These are phyloP conservation scores for Parauchenoglanis ngamensis DNA, from an alignment of 2,797 vertebrate species.

Conservation along the genomic window DNA sequence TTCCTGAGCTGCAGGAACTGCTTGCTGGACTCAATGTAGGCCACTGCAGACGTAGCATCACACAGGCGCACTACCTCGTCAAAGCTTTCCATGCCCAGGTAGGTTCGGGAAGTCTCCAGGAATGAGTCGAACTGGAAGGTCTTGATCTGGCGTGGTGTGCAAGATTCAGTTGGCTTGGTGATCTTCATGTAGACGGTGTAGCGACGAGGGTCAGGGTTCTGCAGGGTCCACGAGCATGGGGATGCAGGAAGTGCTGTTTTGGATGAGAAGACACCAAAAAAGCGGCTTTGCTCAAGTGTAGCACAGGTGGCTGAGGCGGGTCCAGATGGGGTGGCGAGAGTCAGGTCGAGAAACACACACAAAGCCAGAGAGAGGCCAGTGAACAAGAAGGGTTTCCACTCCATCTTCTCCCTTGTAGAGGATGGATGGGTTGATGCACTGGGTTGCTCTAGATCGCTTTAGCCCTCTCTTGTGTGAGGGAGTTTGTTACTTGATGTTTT, in stretches of 20 bases:
- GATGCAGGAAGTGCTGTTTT: slow-evolving; percentile 79
- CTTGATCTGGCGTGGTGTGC: slow-evolving; percentile 83
- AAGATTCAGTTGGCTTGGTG: slow-evolving; percentile 82
- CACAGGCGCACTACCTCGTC: slow-evolving; percentile 94
- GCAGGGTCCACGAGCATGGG: slow-evolving; percentile 96
- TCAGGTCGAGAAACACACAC: slow-evolving; percentile 77
- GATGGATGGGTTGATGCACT: slow-evolving; percentile 39
- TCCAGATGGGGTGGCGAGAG: slow-evolving; percentile 77
- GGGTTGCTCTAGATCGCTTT: slow-evolving; percentile 27
- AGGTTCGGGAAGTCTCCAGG: slow-evolving; percentile 94
- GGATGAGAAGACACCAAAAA: slow-evolving; percentile 95
- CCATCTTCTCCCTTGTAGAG: slow-evolving; percentile 68
- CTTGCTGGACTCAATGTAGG: slow-evolving; percentile 96
- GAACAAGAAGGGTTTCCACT: slow-evolving; percentile 62
- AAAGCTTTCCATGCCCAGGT: slow-evolving; percentile 97
- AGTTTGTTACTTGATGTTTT: slow-evolving; percentile 54
- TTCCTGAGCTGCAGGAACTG: slow-evolving; percentile 96
- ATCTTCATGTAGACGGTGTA: slow-evolving; percentile 98
- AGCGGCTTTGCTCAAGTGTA: slow-evolving; percentile 94
- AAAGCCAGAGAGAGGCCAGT: slow-evolving; percentile 68
- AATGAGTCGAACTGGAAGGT: slow-evolving; percentile 99
- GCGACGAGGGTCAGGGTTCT: slow-evolving; percentile 95
- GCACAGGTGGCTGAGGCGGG: slow-evolving; percentile 84
- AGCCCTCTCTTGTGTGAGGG: slow-evolving; percentile 48
- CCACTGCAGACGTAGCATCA: slow-evolving; percentile 85